Conservation (phyloP, 2,797 vertebrate species). For the Cuniculus paca region DNA sequence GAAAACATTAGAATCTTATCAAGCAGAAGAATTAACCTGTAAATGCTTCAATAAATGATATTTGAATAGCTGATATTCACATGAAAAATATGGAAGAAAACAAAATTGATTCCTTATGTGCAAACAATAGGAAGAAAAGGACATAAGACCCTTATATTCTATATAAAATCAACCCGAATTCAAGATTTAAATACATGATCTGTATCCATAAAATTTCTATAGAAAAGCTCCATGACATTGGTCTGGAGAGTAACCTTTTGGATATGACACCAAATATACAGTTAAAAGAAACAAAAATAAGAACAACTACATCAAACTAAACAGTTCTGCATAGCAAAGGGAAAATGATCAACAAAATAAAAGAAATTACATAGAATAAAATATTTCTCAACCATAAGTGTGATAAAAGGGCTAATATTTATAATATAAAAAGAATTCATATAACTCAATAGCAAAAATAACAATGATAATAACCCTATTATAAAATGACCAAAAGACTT, state of each 20-base stretch:
- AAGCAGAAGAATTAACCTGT: neutral
- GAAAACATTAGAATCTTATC: neutral
- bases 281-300: neutral
- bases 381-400: neutral
- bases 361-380: neutral
- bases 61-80: neutral
- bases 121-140: neutral
- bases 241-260: neutral
- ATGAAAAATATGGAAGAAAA: neutral
- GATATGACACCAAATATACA: neutral
- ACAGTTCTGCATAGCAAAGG: neutral
- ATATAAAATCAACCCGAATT: neutral
- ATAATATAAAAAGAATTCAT: neutral
- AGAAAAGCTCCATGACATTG: neutral
- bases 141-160: neutral
- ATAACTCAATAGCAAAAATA: neutral
- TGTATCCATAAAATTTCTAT: neutral
- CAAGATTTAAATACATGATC: neutral
- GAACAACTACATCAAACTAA: neutral
- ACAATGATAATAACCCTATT: neutral
- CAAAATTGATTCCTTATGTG: neutral
- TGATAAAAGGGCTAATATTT: neutral
- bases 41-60: neutral
- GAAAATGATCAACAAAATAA: neutral
- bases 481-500: neutral